Evolutionary conservation across 1,140 invertebrate species (phyloP), one percentile per base, ranked within the genome.

Genomic region (Drosophila serrata): DNA sequence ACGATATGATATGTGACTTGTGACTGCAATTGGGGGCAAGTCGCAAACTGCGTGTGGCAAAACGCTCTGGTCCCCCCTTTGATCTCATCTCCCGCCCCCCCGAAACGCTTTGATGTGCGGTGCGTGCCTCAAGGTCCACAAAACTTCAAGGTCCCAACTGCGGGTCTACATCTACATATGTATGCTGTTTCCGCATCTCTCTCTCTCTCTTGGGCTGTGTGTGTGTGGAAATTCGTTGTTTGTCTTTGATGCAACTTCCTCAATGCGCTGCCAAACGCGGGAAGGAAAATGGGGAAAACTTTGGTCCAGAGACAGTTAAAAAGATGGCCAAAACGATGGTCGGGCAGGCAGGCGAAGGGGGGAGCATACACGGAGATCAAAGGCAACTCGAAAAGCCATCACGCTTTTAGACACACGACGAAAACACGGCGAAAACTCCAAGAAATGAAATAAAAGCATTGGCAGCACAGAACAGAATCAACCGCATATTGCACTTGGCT

Each of bases 221-320:
- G 64, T 59, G 59, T 69, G 63, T 64, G 61, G 69, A 78, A 80
- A 80, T 80, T 67, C 45, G 70, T 75, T 76, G 75, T 87, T 87
- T 87, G 84, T 77, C 84, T 87, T 87, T 87, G 84, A 87, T 87
- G 84, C 84, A 87, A 87, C 85, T 87, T 87, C 84, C 84, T 87
- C 84, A 88, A 87, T 88, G 80, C 81, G 84, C 77, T 84, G 85
- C 80, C 77, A 82, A 78, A 68, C 62, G 69, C 69, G 69, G 75
- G 63, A 43, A 55, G 56, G 60, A 74, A 82, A 78, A 79, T 55
- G 60, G 68, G 73, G 42, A 70, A 75, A 81, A 85, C 82, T 79
- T 69, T 79, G 62, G 62, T 63, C 65, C 75, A 58, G 57, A 63
- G 58, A 75, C 69, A 57, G 59, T 48, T 63, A 63, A 46, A 53